phyloP scores from a whole-genome alignment of 2,113 vertebrate species.

The Urocolius indicus region DNA sequence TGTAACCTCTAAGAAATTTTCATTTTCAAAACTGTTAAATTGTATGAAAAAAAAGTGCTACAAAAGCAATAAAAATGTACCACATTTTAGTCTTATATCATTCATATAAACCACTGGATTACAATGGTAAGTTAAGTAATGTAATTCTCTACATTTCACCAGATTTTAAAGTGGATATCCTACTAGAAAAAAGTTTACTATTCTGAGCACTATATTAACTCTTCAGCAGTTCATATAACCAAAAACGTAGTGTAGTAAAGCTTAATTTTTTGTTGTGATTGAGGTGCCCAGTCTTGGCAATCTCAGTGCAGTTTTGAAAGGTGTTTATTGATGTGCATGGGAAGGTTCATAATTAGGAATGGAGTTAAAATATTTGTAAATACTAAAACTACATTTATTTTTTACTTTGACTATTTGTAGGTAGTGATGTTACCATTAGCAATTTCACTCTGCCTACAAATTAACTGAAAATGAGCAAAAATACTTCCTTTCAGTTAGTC shows the following conservation, averaged over 20 bases:
- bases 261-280: neutral
- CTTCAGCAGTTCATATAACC: neutral
- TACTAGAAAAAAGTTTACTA: neutral
- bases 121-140: neutral
- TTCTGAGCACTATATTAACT: neutral
- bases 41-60: neutral
- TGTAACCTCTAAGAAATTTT: neutral
- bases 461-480: neutral
- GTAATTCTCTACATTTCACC: neutral
- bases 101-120: neutral
- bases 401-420: neutral
- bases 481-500: neutral
- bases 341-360: neutral
- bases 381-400: neutral
- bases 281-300: fast-evolving
- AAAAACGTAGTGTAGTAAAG: neutral
- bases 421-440: neutral
- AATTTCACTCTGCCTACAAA: neutral
- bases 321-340: neutral
- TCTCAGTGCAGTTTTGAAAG: neutral
- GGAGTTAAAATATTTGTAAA: neutral
- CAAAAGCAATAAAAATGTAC: neutral
- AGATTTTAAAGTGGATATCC: neutral
- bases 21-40: neutral
- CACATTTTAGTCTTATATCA: neutral